Evolutionary conservation across 1,140 invertebrate genomes (phyloP), one percentile per base, ranked within the genome.

Genomic region (Adelges cooleyi): DNA sequence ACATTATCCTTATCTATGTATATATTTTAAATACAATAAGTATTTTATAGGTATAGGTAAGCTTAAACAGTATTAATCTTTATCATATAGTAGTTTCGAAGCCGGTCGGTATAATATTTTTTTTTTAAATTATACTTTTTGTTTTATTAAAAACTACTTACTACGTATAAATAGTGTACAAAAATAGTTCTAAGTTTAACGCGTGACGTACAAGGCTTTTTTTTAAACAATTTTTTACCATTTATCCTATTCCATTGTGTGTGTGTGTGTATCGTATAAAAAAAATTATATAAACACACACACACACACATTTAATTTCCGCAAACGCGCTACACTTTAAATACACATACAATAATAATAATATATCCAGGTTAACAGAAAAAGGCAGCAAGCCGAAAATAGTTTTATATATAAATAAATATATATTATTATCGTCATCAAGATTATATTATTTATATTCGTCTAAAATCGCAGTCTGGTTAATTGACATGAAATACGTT

Each of bases 391-490:
- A 62, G 18, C 18, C 27, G 18, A 62, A 62, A 62, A 62, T 48
- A 48, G 18, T 46, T 29, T 17, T 33, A 20, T 48, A n/a, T n/a
- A n/a, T n/a, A n/a, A n/a, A n/a, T n/a, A n/a, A n/a, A n/a, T n/a
- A n/a, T n/a, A n/a, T n/a, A n/a, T 46, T 62, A 20, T 25, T 62
- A 59, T 17, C 25, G 17, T 44, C 17, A 27, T 18, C 15, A 33
- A 33, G 29, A 33, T 33, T 33, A 33, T 33, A 25, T 23, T 56
- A 15, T 25, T 42, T 18, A 44, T 59, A 59, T 46, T 59, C 23
- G 6, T 59, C 54, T 59, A 59, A 59, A 59, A 59, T 59, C 54
- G 54, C 54, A 59, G 54, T 59, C 54, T 59, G 54, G 25, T 59
- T 59, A 59, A 59, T 59, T 59, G 54, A 59, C 54, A 59, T 59